These are phyloP conservation scores for Numida meleagris DNA, from an alignment of 2,113 vertebrate genomes.

Conservation along the genomic window DNA sequence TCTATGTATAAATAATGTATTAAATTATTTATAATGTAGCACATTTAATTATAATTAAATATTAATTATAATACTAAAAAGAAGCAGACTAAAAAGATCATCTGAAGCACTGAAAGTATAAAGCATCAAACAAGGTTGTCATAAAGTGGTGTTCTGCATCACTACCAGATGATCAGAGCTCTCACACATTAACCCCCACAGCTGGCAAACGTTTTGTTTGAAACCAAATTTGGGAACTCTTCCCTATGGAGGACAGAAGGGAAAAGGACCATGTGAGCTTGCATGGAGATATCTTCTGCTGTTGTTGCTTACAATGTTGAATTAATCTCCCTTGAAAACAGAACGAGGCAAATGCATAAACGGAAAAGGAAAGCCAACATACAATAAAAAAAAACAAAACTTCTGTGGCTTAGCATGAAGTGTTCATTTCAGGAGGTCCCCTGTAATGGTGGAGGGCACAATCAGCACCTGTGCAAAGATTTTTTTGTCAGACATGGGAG, in stretches of 20 bases:
- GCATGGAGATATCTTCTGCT: background rate
- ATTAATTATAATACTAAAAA: background rate
- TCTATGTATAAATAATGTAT: background rate
- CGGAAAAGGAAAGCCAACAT: background rate
- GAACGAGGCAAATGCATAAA: background rate
- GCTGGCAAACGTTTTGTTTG: background rate
- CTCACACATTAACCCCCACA: background rate
- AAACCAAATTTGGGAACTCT: background rate
- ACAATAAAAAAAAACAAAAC: accelerated
- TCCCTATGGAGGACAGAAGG: background rate
- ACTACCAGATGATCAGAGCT: background rate
- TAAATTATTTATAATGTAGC: background rate
- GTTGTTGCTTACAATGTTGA: background rate
- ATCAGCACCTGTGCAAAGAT: background rate
- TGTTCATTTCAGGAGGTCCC: background rate
- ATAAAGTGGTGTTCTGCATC: background rate
- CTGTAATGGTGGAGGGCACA: background rate
- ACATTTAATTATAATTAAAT: constrained; percentile 30
- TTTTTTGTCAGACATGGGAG: background rate
- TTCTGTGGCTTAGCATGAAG: background rate
- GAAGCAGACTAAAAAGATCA: background rate
- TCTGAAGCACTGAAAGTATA: background rate
- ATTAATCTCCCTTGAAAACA: background rate
- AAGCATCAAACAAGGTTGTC: background rate
- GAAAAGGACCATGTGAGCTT: background rate